Base-by-base conservation (phyloP, 1,140 invertebrate species). In the Luehdorfia chinensis region DNA sequence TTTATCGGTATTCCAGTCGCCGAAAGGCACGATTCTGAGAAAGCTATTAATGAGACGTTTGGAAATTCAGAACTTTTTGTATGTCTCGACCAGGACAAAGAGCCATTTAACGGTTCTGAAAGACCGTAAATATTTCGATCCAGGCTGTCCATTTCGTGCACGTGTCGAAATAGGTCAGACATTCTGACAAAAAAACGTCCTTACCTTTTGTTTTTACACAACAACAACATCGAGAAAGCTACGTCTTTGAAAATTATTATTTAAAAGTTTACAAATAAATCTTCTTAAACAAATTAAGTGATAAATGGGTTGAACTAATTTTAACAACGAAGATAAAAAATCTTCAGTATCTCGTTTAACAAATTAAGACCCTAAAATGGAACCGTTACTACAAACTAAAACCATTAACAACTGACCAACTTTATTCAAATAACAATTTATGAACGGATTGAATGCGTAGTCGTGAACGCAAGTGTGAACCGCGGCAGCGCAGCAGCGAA, bases 41-140 rank as follows among this genome's bases (percentile, higher is more conserved):
- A 53, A 47, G 50, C 56, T 44, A 65, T 73, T 66, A 75, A 72
- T 55, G 32, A 46, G 36, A 55, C 50, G 52, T 46, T 68, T 44
- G 33, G 58, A 62, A 66, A 62, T 75, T 73, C 48, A 62, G 57
- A 44, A 52, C 30, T 64, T 75, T 78, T 76, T 79, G 75, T 75
- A 66, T 62, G 75, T 79, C 69, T 76, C 66, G 66, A 66, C 31
- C 31, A 48, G 52, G 55, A 75, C 73, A 79, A 74, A 75, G 73
- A 69, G 41, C 56, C 61, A 49, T 65, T 73, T 67, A 71, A 75
- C 71, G 57, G 62, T 59, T 70, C 54, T 39, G 52, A 32, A 58
- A 47, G 59, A 50, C 48, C 60, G 18, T 48, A 48, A 48, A 48
- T 39, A 31, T 48, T 61, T 56, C 14, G 39, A n/a, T n/a, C 6